Evolutionary conservation across 35 echinoderm and acorn worm genomes (phyloP), one percentile per base, ranked within the genome.

Genomic region (Chiridota heheva): DNA sequence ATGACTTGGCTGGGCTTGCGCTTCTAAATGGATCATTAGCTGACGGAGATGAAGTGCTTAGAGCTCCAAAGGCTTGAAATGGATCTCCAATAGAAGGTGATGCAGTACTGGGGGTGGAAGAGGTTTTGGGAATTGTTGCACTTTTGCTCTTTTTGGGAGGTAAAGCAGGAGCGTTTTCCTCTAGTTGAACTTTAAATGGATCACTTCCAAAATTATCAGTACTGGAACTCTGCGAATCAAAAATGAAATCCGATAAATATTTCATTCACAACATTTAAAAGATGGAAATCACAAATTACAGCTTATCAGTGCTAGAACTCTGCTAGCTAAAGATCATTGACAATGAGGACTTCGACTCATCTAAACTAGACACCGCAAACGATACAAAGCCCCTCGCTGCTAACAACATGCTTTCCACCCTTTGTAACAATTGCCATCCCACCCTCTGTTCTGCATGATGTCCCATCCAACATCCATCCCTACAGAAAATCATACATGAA

Each of bases 101-200:
- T 18, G 86, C 48, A 29, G 83, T 58, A 73, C 63, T 87, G 22
- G 84, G 80, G 22, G 49, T 69, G 38, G 85, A 67, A 15, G 80
- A 82, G 63, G 74, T 43, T 33, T 75, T 44, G 44, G 57, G 26
- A 16, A 72, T 22, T 30, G 62, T 13, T 34, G 2, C 53, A 33
- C 78, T 59, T 81, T 62, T 84, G 45, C 62, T 90, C 53, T 88
- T 97, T 85, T 97, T 97, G 10, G 93, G 93, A 20, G 93, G 93
- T 33, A 97, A 41, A 30, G 88, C 93, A 33, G 93, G 93, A 12
- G 79, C 85, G 30, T 87, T 84, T 40, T 97, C 93, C 41, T n/a
- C n/a, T n/a, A n/a, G n/a, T n/a, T 65, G 65, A 3, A 73, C 48
- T 46, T 84, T 91, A 69, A 97, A 97, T 10, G 93, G 88, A 71